A percentile compares a stretch with the other conserved stretches of the same genome.
phyloP scores from a whole-genome alignment of 1,140 invertebrate genomes.

The Drosophila pruinosa region DNA sequence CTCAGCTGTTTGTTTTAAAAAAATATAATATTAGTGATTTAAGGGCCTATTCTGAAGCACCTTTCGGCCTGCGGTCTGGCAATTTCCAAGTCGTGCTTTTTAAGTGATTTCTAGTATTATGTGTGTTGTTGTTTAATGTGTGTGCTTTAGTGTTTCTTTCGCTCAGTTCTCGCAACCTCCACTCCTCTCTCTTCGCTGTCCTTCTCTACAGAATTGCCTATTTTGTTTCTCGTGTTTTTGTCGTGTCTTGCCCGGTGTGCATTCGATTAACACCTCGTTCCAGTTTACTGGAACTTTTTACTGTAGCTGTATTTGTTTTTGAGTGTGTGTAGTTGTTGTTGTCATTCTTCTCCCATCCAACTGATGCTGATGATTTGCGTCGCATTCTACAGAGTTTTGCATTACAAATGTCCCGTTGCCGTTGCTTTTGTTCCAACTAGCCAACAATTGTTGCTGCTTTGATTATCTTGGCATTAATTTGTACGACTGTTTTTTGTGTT shows the following conservation, averaged over 20 bases:
- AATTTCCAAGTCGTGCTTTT: background rate
- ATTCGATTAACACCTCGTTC: constrained; percentile 71
- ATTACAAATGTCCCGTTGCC: constrained; percentile 57
- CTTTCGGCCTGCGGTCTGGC: background rate
- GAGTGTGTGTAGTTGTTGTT: background rate
- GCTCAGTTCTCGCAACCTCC: background rate
- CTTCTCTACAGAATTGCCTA: background rate
- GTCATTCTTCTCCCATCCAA: constrained; percentile 8
- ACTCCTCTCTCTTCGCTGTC: background rate
- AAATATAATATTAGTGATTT: no score
- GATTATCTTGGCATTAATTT: constrained; percentile 81
- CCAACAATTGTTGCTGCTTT: constrained; percentile 24
- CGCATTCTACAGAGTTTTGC: constrained; percentile 44
- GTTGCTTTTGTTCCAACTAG: constrained; percentile 13
- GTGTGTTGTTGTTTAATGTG: background rate
- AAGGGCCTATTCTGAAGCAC: no score
- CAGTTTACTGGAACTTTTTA: constrained; percentile 11
- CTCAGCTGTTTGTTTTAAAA: no score
- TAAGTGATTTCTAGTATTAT: background rate
- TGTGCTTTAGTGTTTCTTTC: background rate
- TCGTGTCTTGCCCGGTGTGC: constrained; percentile 40
- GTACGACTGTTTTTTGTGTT: constrained; percentile 16
- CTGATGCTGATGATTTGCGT: constrained; percentile 38
- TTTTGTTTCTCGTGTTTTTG: constrained; percentile 26
- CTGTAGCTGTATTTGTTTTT: background rate